phyloP scores from a whole-genome alignment of 53 echinoderm and acorn worm species.

The Actinopyga echinites region DNA sequence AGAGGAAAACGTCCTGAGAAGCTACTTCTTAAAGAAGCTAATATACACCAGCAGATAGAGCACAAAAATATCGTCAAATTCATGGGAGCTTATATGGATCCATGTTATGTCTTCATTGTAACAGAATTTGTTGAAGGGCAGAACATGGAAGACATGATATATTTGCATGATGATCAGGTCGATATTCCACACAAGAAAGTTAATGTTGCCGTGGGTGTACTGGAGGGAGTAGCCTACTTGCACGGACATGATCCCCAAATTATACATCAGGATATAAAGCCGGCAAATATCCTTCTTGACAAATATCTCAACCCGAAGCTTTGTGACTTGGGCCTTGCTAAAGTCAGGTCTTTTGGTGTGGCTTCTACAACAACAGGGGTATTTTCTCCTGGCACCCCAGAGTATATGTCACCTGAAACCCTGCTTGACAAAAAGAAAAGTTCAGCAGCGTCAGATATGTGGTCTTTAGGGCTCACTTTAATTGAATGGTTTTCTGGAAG shows the following conservation, averaged over 20 bases:
- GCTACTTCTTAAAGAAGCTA: constrained; percentile 49
- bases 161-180: constrained; percentile 12
- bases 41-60: constrained; percentile 28
- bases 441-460: constrained; percentile 34
- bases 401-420: constrained; percentile 51
- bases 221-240: constrained; percentile 48
- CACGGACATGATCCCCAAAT: constrained; percentile 46
- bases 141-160: constrained; percentile 51
- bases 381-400: constrained; percentile 49
- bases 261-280: constrained; percentile 61
- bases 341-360: constrained; percentile 36
- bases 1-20: constrained; percentile 52
- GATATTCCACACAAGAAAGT: constrained; percentile 31
- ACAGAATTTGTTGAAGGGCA: constrained; percentile 46
- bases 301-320: constrained; percentile 32
- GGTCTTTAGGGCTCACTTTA: constrained; percentile 47
- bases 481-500: constrained; percentile 45
- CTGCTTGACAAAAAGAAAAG: constrained; percentile 30
- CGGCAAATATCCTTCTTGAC: constrained; percentile 56
- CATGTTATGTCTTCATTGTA: constrained; percentile 25
- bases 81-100: constrained; percentile 46
- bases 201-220: constrained; percentile 37
- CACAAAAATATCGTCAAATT: constrained; percentile 40
- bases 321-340: constrained; percentile 57
- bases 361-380: constrained; percentile 42